Base-by-base conservation (phyloP, 2,888 invertebrate genomes). In the Rhogogaster chlorosoma region DNA sequence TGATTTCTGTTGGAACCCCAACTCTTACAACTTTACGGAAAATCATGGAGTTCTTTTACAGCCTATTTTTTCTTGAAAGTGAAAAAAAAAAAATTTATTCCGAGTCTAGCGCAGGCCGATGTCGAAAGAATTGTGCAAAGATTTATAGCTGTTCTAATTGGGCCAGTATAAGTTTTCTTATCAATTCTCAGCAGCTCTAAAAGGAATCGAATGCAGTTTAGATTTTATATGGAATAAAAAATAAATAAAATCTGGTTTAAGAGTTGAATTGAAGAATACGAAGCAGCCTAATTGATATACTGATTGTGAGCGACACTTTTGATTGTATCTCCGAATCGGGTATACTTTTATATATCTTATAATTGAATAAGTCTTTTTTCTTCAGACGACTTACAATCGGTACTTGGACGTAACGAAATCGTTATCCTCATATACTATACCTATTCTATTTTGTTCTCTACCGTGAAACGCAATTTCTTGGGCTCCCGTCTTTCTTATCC, bases 401-500 rank as follows among this genome's bases (percentile, higher is more conserved):
- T 36, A 70, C 36, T 36, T 22, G 36, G 36, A 70, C 70, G 29
- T 70, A 32, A 32, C 18, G 18, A 32, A 12, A 18, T n/a, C 26
- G 70, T 70, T 70, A 70, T 70, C 70, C 64, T 61, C 61, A 61
- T 61, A n/a, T 1, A 61, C n/a, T 70, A 2, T 18, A n/a, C 36
- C 32, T n/a, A 73, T 73, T 26, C 45, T 45, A 26, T 73, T 73
- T 45, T 42, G 26, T 42, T 45, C 73, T 26, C 22, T 22, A 73
- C 38, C 22, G 45, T 22, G 9, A 73, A 42, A 45, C n/a, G 45
- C 22, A 26, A 75, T 75, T 75, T 75, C 10, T 3, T 45, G 12
- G 10, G 22, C 75, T 42, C 22, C 22, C 45, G 75, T 75, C 75
- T 75, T 26, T 75, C 75, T 75, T 75, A 45, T 75, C 45, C 15